These are phyloP conservation scores for Halictus ligatus DNA, from an alignment of 2,888 invertebrate genomes.

Conservation along the genomic window DNA sequence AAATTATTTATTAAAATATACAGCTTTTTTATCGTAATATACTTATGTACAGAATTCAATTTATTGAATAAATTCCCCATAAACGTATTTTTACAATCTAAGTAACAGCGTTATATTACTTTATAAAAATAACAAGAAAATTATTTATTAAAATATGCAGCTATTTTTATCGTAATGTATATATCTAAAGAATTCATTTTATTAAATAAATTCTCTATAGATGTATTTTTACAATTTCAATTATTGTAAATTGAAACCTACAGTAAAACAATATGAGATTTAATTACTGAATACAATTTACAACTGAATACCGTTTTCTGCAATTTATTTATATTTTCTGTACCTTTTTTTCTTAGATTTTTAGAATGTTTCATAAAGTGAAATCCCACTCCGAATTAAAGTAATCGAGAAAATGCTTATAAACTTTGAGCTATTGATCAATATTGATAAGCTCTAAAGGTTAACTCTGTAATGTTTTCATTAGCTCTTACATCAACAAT, in stretches of 20 bases:
- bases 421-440: neutral
- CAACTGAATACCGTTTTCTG: neutral
- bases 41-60: no score
- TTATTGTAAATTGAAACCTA: no score
- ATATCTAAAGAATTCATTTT: neutral
- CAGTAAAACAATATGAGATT: neutral
- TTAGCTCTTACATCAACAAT: neutral
- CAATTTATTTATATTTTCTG: neutral
- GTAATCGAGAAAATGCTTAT: neutral
- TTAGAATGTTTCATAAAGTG: neutral
- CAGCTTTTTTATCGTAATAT: no score
- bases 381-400: neutral
- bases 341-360: neutral
- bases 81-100: no score
- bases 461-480: neutral
- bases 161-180: no score
- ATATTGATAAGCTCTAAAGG: neutral
- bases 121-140: neutral
- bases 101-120: neutral
- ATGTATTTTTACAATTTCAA: neutral
- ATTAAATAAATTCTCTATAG: neutral
- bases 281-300: neutral
- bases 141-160: neutral
- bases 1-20: neutral
- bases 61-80: no score